Conservation (phyloP, 2,797 vertebrate species). For the Lateolabrax maculatus region DNA sequence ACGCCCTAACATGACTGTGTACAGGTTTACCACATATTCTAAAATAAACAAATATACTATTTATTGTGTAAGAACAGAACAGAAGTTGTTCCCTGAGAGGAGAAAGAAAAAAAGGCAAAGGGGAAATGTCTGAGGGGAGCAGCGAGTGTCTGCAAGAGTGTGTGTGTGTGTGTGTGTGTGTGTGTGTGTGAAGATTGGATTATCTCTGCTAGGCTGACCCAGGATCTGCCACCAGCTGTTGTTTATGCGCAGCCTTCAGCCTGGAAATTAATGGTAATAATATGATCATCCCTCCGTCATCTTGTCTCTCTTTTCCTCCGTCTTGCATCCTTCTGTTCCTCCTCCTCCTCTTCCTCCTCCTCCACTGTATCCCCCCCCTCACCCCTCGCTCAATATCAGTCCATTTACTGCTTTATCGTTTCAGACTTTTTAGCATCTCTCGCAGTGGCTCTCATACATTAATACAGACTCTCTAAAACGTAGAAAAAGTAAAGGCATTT, state of each 20-base stretch:
- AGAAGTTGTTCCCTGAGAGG: slow-evolving; percentile 1
- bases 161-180: slow-evolving; percentile 24
- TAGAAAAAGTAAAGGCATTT: neutral
- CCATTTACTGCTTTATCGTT: neutral
- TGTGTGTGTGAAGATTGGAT: slow-evolving; percentile 89
- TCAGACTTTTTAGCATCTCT: neutral
- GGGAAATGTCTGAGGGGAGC: slow-evolving; percentile 13
- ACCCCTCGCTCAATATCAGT: slow-evolving; percentile 7
- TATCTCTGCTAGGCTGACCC: slow-evolving; percentile 96
- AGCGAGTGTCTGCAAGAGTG: slow-evolving; percentile 12
- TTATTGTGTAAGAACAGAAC: neutral
- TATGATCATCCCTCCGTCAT: slow-evolving; percentile 86
- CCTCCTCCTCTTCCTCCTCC: neutral
- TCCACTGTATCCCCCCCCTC: neutral
- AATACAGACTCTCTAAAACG: neutral
- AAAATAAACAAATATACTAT: neutral
- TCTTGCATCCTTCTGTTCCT: slow-evolving; percentile 44
- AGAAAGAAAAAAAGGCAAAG: neutral
- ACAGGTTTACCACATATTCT: too few species aligned
- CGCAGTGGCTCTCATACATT: neutral
- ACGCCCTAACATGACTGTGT: neutral
- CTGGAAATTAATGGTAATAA: slow-evolving; percentile 93
- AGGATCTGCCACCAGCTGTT: slow-evolving; percentile 96
- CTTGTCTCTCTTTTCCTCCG: slow-evolving; percentile 41
- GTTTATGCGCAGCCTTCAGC: slow-evolving; percentile 91